phyloP scores from a whole-genome alignment of 1,140 invertebrate genomes.

The Thaumatotibia leucotreta region DNA sequence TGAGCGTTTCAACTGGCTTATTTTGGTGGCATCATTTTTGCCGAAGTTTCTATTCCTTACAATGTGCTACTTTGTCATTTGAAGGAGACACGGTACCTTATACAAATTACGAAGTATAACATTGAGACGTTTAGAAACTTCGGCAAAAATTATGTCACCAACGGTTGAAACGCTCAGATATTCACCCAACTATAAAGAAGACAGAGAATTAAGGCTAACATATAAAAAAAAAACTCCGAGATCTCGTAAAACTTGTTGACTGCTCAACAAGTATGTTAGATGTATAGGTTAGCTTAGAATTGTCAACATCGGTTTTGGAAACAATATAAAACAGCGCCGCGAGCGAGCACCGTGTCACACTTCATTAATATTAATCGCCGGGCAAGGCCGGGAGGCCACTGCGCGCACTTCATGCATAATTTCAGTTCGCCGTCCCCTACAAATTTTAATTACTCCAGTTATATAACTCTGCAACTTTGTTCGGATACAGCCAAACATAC shows the following conservation, averaged over 20 bases:
- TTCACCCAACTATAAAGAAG: too few species aligned
- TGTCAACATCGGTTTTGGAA: conserved; percentile 36
- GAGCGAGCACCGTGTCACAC: conserved; percentile 44
- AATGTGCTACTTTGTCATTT: too few species aligned
- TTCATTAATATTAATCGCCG: conserved; percentile 69
- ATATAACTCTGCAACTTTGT: conserved; percentile 41
- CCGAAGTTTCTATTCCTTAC: too few species aligned
- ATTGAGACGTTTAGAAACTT: too few species aligned
- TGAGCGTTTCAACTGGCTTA: too few species aligned
- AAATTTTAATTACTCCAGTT: conserved; percentile 56
- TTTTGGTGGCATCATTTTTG: too few species aligned
- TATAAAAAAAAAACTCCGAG: not conserved
- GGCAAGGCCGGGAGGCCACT: conserved; percentile 45
- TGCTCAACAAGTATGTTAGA: conserved; percentile 51
- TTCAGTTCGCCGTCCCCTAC: conserved; percentile 43
- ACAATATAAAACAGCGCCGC: conserved; percentile 39
- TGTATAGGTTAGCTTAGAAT: conserved; percentile 38
- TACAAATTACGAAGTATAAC: too few species aligned
- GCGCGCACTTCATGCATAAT: conserved; percentile 64
- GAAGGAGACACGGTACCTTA: too few species aligned
- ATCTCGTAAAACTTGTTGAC: not conserved
- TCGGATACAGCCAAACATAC: conserved; percentile 28
- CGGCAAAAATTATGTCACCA: too few species aligned
- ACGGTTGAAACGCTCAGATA: too few species aligned
- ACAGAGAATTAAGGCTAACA: not conserved